These are phyloP conservation scores for Orthonyx spaldingii DNA, from an alignment of 2,113 vertebrate species.

Conservation along the genomic window DNA sequence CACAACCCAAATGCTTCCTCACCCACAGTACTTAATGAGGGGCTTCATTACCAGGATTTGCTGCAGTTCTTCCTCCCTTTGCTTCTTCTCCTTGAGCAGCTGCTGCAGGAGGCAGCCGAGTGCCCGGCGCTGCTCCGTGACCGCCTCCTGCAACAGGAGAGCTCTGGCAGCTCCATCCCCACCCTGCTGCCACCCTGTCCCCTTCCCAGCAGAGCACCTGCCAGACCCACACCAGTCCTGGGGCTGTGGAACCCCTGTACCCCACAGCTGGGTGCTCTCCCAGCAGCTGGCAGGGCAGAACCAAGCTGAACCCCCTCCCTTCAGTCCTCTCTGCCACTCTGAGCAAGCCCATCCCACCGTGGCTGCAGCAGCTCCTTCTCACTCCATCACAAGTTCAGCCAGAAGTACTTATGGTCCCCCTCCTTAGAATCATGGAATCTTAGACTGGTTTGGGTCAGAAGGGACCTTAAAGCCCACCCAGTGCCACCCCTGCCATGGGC, in stretches of 20 bases:
- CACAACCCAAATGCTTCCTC: neutral
- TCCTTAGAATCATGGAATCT: neutral
- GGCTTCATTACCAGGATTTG: conserved; percentile 81
- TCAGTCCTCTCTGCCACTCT: neutral
- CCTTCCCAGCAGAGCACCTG: neutral
- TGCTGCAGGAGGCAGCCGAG: conserved; percentile 86
- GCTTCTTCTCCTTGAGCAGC: conserved; percentile 90
- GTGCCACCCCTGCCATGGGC: neutral
- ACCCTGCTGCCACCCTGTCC: neutral
- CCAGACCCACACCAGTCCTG: neutral
- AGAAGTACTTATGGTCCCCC: neutral
- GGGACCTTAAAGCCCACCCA: neutral
- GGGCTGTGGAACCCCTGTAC: neutral
- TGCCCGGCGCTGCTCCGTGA: conserved; percentile 80
- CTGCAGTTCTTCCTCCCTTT: conserved; percentile 86
- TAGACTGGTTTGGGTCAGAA: neutral
- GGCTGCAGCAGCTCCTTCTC: neutral
- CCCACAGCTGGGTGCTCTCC: neutral
- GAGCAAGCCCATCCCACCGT: neutral
- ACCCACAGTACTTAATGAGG: neutral
- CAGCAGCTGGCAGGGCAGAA: neutral
- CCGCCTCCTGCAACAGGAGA: conserved; percentile 76
- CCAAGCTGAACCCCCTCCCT: neutral
- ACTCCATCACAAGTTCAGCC: neutral
- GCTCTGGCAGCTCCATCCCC: neutral